Conservation (phyloP, 2,113 vertebrate genomes). For the Poeciliopsis turrubarensis region DNA sequence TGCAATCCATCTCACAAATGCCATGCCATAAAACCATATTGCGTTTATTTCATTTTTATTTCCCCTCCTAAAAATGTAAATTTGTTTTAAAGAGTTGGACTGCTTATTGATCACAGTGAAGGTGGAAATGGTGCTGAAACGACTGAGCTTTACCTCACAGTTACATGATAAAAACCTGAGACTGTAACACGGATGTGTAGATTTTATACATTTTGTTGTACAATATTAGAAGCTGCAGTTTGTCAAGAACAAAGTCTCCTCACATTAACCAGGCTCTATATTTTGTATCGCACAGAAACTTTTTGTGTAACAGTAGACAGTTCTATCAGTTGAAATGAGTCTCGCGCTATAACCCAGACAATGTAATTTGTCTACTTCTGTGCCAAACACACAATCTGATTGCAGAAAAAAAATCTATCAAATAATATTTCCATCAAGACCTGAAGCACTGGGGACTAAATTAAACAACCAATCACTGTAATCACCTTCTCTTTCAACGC, state of each 20-base stretch:
- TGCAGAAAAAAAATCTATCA: conserved; percentile 28
- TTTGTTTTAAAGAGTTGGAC: too few relatives aligned
- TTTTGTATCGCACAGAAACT: background rate
- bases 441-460: background rate
- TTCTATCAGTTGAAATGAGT: background rate
- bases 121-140: too few relatives aligned
- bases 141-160: too few relatives aligned
- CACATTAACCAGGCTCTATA: background rate
- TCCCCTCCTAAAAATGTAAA: too few relatives aligned
- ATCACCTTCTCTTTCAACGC: conserved; percentile 2
- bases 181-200: too few relatives aligned
- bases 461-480: conserved; percentile 33
- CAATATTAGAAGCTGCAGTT: background rate
- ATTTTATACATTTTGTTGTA: too few relatives aligned
- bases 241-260: background rate
- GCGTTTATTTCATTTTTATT: too few relatives aligned
- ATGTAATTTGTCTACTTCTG: conserved; percentile 16
- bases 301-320: background rate
- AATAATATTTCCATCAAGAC: conserved; percentile 10
- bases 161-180: too few relatives aligned
- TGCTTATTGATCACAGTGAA: too few relatives aligned
- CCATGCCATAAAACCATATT: too few relatives aligned
- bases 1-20: too few relatives aligned
- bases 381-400: background rate
- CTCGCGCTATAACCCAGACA: conserved; percentile 2